phyloP scores from a whole-genome alignment of 2,113 vertebrate species.

The Corythornis vintsioides region DNA sequence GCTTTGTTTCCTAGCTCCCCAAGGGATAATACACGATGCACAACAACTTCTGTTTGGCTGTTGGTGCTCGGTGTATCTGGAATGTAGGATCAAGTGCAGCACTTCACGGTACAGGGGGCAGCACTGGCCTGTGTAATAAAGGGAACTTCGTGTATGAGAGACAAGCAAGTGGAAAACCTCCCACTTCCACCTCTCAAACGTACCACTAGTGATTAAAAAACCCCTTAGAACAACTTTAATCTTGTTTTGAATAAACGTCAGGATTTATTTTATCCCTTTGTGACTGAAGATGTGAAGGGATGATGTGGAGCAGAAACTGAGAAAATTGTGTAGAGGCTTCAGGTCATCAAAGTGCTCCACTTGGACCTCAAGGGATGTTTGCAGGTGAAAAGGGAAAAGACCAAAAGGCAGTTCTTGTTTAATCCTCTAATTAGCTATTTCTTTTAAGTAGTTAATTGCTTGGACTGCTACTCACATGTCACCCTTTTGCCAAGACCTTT shows the following conservation, averaged over 20 bases:
- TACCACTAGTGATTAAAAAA: not conserved
- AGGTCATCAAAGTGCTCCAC: not conserved
- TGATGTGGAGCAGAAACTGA: not conserved
- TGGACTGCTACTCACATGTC: not conserved
- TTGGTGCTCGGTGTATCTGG: fast-evolving
- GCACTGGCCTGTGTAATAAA: not conserved
- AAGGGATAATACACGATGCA: not conserved
- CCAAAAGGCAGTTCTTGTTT: not conserved
- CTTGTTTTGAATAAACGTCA: not conserved
- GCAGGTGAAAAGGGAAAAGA: not conserved
- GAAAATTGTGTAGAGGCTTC: not conserved
- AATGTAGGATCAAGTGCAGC: not conserved
- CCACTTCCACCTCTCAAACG: not conserved
- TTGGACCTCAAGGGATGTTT: not conserved
- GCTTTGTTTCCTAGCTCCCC: not conserved
- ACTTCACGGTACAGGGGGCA: conserved; percentile 6
- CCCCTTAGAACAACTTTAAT: not conserved
- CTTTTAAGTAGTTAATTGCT: not conserved
- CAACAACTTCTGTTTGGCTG: not conserved
- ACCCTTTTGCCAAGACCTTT: not conserved
- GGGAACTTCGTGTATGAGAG: not conserved
- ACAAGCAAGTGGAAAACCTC: not conserved
- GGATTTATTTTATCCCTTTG: not conserved
- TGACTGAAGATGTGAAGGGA: not conserved
- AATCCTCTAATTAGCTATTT: not conserved